Conservation (phyloP, 2,113 vertebrate species). For the Mastomys coucha region DNA sequence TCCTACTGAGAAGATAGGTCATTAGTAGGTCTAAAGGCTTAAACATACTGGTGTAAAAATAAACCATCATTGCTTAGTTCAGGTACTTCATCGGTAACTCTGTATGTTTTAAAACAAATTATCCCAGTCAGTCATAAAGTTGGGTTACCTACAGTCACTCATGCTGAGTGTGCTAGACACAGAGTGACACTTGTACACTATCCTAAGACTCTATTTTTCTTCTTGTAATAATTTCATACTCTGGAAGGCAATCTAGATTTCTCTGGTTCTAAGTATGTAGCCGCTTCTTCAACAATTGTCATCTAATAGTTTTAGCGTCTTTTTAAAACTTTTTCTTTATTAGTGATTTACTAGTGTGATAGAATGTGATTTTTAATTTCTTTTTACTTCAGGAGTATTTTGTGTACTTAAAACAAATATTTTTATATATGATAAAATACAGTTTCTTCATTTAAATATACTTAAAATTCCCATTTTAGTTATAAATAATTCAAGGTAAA, state of each 20-base stretch:
- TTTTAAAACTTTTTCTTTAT: not conserved
- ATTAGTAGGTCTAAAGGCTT: not conserved
- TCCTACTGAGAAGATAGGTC: not conserved
- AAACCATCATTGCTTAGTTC: not conserved
- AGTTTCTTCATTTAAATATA: not conserved
- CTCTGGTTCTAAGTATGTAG: not conserved
- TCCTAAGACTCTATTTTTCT: not conserved
- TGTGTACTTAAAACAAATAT: not conserved
- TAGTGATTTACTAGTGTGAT: not conserved
- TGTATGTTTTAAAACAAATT: not conserved
- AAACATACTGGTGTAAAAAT: not conserved
- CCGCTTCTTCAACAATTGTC: not conserved
- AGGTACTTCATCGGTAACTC: not conserved
- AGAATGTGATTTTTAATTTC: not conserved
- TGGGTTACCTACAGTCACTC: not conserved
- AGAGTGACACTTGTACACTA: accelerated
- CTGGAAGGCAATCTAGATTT: not conserved
- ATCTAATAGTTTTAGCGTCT: not conserved
- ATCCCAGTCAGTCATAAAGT: not conserved
- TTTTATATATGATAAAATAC: not conserved
- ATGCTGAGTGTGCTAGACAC: not conserved
- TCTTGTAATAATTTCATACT: not conserved
- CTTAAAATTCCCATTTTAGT: not conserved
- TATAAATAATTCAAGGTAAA: not conserved
- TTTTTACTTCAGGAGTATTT: not conserved